Conservation (phyloP, 2,888 invertebrate species). For the Synergus japonicus region DNA sequence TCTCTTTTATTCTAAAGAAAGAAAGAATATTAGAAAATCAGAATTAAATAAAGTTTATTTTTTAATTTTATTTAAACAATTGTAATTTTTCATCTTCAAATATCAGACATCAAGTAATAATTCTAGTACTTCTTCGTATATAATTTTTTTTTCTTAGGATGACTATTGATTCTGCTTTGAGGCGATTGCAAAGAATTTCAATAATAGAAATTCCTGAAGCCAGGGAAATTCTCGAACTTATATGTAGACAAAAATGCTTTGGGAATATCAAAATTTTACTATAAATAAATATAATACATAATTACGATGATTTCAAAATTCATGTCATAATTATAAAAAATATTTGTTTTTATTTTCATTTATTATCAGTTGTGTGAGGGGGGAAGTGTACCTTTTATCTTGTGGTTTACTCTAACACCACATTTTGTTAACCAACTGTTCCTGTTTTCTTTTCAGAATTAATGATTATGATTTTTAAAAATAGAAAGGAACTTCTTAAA, state of each 20-base stretch:
- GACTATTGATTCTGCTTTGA: conserved; percentile 24
- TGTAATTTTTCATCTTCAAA: background rate
- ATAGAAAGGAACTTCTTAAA: background rate
- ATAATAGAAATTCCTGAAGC: conserved; percentile 61
- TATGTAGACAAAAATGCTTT: background rate
- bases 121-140: background rate
- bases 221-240: conserved; percentile 47
- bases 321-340: background rate
- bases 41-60: background rate
- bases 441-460: background rate
- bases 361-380: background rate
- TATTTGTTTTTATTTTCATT: background rate
- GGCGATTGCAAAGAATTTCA: conserved; percentile 60
- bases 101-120: background rate
- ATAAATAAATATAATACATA: background rate
- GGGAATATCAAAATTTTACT: background rate
- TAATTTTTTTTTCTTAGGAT: background rate
- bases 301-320: background rate
- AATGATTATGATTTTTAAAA: background rate
- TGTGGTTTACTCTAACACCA: background rate
- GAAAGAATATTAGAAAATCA: background rate
- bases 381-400: background rate
- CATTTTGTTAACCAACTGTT: background rate
- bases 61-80: background rate
- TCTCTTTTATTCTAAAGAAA: background rate